Conservation (phyloP, 2,888 invertebrate species). For the Volucella zonaria region DNA sequence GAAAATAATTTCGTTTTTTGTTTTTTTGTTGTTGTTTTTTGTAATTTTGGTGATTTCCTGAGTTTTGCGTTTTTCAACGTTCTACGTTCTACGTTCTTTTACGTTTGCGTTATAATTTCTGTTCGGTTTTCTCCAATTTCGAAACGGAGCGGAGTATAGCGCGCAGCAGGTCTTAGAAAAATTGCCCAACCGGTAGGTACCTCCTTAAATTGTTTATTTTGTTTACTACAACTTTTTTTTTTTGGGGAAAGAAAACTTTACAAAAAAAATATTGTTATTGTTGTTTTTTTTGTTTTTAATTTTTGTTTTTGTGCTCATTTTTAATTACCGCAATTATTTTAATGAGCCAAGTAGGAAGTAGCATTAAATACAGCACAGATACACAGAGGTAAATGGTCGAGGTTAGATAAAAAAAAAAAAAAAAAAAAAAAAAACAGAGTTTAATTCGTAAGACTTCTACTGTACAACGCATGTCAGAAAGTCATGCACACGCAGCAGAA, state of each 20-base stretch:
- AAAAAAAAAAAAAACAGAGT: slow-evolving; percentile 6
- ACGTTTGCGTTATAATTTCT: no score
- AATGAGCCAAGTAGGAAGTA: slow-evolving; percentile 68
- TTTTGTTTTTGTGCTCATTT: slow-evolving; percentile 54
- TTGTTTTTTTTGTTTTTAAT: slow-evolving; percentile 7
- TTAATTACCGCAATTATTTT: slow-evolving; percentile 70
- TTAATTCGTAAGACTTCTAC: slow-evolving; percentile 60
- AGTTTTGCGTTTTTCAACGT: slow-evolving; percentile 21
- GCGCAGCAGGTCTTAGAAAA: slow-evolving; percentile 44
- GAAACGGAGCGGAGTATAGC: slow-evolving; percentile 25
- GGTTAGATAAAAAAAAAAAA: slow-evolving; percentile 47
- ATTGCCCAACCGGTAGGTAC: slow-evolving; percentile 71
- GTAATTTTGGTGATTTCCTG: slow-evolving; percentile 57
- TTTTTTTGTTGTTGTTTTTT: slow-evolving; percentile 34
- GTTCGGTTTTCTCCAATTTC: neutral
- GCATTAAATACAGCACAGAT: slow-evolving; percentile 40
- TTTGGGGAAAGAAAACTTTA: slow-evolving; percentile 30
- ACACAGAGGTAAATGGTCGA: slow-evolving; percentile 18
- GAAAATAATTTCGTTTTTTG: slow-evolving; percentile 60
- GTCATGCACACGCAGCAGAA: slow-evolving; percentile 60
- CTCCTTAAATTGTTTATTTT: slow-evolving; percentile 52
- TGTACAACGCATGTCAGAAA: slow-evolving; percentile 64
- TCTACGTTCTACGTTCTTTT: slow-evolving; percentile 31
- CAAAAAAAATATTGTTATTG: slow-evolving; percentile 17
- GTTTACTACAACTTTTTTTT: slow-evolving; percentile 29